Evolutionary conservation across 2,888 invertebrate species (phyloP).

Genomic region (Pseudococcus viburni): DNA sequence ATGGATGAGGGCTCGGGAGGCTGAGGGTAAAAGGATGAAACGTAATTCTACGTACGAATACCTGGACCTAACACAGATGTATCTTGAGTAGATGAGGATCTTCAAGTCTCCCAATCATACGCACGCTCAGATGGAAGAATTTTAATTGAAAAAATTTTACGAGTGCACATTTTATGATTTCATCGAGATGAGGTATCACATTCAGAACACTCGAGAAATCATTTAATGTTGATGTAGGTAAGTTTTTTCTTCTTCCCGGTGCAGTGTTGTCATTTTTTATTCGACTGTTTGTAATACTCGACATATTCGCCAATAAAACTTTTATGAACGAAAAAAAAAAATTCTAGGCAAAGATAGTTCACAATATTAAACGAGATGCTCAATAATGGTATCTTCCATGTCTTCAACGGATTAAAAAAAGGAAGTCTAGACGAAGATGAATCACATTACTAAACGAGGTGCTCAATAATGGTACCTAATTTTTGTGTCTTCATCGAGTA

Average conservation of each 20-base stretch:
- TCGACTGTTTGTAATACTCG: no score
- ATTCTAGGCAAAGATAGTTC: no score
- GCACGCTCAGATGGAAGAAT: background rate
- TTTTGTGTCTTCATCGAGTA: no score
- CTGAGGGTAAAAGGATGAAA: slow-evolving; percentile 22
- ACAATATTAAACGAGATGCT: no score
- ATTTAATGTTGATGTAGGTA: background rate
- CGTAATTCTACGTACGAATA: background rate
- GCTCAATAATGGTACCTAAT: no score
- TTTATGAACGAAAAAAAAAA: no score
- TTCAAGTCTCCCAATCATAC: background rate
- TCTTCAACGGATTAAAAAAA: no score
- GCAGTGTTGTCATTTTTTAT: background rate
- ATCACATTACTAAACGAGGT: no score
- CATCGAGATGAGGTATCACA: background rate
- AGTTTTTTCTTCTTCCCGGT: background rate
- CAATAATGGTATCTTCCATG: no score
- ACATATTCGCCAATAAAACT: no score
- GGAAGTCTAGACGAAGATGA: no score
- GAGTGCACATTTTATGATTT: no score
- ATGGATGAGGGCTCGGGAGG: background rate
- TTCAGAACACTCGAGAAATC: background rate
- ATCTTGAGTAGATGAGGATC: background rate
- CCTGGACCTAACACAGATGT: background rate
- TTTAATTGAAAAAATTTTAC: slow-evolving; percentile 20